Conservation (phyloP, 1,140 invertebrate genomes). For the Neodiprion virginianus region DNA sequence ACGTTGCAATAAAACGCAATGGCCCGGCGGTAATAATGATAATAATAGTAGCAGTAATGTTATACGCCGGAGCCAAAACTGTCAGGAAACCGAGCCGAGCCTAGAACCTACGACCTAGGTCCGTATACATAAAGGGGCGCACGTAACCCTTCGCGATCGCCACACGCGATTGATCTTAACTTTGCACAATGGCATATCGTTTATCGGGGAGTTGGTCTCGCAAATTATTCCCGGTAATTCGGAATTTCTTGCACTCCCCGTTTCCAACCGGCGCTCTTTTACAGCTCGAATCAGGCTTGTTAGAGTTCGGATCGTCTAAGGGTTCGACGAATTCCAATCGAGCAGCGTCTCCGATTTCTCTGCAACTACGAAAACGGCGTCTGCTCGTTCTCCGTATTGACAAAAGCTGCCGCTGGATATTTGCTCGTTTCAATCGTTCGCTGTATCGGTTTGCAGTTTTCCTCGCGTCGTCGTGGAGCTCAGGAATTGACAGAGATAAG, state of each 20-base stretch:
- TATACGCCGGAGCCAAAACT: slow-evolving; percentile 35
- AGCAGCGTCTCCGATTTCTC: not conserved
- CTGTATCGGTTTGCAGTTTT: too few species aligned
- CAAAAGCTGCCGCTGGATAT: not conserved
- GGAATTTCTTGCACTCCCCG: too few species aligned
- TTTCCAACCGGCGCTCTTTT: too few species aligned
- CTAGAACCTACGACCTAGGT: not conserved
- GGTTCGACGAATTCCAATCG: too few species aligned
- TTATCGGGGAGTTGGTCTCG: not conserved
- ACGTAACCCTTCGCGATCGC: not conserved
- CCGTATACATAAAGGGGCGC: not conserved
- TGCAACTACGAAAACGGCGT: not conserved
- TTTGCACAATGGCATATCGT: not conserved
- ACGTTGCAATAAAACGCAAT: slow-evolving; percentile 53
- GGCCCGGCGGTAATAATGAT: slow-evolving; percentile 33
- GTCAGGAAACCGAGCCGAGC: slow-evolving; percentile 27
- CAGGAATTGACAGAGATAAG: too few species aligned
- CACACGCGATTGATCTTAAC: not conserved
- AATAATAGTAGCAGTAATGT: slow-evolving; percentile 38
- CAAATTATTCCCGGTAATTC: too few species aligned
- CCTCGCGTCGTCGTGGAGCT: too few species aligned
- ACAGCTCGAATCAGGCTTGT: too few species aligned
- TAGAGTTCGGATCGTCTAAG: too few species aligned
- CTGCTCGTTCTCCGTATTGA: not conserved
- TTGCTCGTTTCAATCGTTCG: too few species aligned